These are phyloP conservation scores for Anguilla rostrata DNA, from an alignment of 2,113 vertebrate genomes.

Conservation along the genomic window DNA sequence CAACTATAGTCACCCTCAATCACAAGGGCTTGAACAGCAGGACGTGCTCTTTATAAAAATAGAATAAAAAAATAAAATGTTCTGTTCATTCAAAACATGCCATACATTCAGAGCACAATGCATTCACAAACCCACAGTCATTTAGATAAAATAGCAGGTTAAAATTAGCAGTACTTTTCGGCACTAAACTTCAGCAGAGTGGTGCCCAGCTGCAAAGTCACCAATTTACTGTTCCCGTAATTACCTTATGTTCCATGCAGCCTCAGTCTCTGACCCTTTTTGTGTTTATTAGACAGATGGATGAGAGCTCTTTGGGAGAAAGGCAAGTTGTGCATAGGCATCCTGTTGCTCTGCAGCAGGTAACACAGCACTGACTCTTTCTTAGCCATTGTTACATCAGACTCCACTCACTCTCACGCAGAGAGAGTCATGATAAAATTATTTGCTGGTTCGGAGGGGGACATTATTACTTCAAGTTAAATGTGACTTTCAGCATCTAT, in stretches of 20 bases:
- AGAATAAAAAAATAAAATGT: neutral
- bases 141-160: neutral
- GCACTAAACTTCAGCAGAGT: neutral
- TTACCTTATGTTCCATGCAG: neutral
- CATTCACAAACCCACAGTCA: neutral
- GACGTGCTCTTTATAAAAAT: neutral
- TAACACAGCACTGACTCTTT: neutral
- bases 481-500: conserved; percentile 34
- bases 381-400: neutral
- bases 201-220: neutral
- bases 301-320: neutral
- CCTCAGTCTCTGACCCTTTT: neutral
- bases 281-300: neutral
- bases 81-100: neutral
- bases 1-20: neutral
- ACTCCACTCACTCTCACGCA: neutral
- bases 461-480: conserved; percentile 28
- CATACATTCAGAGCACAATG: neutral
- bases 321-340: neutral
- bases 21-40: neutral
- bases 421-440: conserved; percentile 20
- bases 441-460: conserved; percentile 18
- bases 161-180: neutral
- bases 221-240: neutral
- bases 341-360: neutral